phyloP scores from a whole-genome alignment of 2,113 vertebrate genomes.

The Ageneiosus marmoratus region DNA sequence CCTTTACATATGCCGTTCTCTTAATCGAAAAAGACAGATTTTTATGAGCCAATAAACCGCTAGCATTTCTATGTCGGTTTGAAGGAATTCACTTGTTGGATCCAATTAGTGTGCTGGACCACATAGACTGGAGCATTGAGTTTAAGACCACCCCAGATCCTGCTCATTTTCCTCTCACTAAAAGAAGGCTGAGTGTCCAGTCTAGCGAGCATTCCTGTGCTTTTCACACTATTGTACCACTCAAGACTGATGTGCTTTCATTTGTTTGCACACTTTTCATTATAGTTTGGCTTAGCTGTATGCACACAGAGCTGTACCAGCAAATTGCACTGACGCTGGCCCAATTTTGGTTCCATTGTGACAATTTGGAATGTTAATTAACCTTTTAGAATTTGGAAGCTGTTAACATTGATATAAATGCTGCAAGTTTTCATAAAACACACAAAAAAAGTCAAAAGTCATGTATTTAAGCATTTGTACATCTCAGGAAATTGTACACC shows the following conservation, averaged over 20 bases:
- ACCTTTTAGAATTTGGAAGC: not conserved
- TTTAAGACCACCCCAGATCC: slow-evolving; percentile 49
- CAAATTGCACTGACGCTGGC: not conserved
- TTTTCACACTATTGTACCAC: slow-evolving; percentile 26
- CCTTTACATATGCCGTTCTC: slow-evolving; percentile 44
- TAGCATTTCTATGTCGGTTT: slow-evolving; percentile 34
- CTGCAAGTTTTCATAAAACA: not conserved
- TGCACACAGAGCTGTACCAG: slow-evolving; percentile 6
- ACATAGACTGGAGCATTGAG: slow-evolving; percentile 38
- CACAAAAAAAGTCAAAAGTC: not conserved
- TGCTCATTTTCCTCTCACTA: slow-evolving; percentile 24
- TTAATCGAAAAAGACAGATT: slow-evolving; percentile 39
- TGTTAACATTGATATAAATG: not conserved
- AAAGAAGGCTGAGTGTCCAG: slow-evolving; percentile 38
- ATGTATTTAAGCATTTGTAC: not conserved
- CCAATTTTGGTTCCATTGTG: not conserved
- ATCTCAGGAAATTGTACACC: not conserved
- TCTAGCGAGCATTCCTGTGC: slow-evolving; percentile 19
- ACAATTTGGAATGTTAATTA: not conserved
- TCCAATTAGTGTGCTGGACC: slow-evolving; percentile 44
- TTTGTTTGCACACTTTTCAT: slow-evolving; percentile 40
- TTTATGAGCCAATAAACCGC: slow-evolving; percentile 52
- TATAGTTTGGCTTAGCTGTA: slow-evolving; percentile 10
- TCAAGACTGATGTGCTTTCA: slow-evolving; percentile 12
- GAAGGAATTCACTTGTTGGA: slow-evolving; percentile 48